phyloP scores from a whole-genome alignment of 2,888 invertebrate genomes.

The Plagodis pulveraria region DNA sequence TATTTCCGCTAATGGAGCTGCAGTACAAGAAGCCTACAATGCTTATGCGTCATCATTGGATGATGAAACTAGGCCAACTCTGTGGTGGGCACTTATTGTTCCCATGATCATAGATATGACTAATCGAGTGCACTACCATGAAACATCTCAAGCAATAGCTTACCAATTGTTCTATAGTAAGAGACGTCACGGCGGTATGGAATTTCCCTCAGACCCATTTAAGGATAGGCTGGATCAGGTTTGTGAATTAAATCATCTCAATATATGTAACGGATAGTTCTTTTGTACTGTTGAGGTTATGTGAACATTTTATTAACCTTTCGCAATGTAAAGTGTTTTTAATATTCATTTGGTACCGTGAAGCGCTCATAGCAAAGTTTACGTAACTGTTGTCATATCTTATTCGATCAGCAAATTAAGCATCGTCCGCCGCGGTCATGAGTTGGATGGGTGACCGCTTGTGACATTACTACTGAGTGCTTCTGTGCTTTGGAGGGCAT shows the following conservation, averaged over 20 bases:
- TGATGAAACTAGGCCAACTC: neutral
- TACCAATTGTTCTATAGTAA: neutral
- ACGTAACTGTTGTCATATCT: too few relatives aligned
- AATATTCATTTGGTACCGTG: neutral
- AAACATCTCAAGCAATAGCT: neutral
- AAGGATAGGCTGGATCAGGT: neutral
- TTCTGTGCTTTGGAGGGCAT: too few relatives aligned
- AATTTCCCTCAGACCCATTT: neutral
- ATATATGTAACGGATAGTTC: too few relatives aligned
- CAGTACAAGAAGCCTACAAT: slow-evolving; percentile 5
- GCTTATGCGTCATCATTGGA: slow-evolving; percentile 9
- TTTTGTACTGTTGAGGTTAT: too few relatives aligned
- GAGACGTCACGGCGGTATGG: neutral
- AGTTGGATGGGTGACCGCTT: too few relatives aligned
- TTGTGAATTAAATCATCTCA: neutral
- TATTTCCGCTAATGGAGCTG: slow-evolving; percentile 3
- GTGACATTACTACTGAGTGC: too few relatives aligned
- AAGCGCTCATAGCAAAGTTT: too few relatives aligned
- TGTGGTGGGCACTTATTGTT: slow-evolving; percentile 9
- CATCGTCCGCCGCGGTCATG: too few relatives aligned
- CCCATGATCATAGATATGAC: neutral
- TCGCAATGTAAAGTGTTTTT: neutral
- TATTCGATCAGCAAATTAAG: too few relatives aligned
- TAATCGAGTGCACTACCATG: neutral
- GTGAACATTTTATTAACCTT: too few relatives aligned